phyloP scores from a whole-genome alignment of 2,888 invertebrate genomes.

The Agrochola lychnidis region DNA sequence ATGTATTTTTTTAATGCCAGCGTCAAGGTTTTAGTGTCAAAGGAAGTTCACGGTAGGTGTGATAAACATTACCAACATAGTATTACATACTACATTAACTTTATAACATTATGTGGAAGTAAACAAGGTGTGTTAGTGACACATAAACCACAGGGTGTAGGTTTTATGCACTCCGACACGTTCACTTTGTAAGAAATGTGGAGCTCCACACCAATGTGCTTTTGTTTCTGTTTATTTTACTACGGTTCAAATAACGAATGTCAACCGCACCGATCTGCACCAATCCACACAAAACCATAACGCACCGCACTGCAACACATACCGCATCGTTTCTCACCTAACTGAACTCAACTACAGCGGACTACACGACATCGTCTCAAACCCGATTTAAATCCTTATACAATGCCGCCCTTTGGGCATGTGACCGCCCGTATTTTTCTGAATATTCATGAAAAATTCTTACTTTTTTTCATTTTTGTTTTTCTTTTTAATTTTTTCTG shows the following conservation, averaged over 20 bases:
- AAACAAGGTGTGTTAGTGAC: constrained; percentile 4
- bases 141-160: constrained; percentile 15
- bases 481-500: no score
- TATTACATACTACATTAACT: background rate
- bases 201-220: background rate
- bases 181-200: background rate
- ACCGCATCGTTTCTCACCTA: background rate
- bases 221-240: background rate
- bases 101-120: constrained; percentile 3
- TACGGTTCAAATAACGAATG: background rate
- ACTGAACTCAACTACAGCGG: background rate
- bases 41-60: no score
- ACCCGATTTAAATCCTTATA: background rate
- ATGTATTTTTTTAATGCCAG: no score
- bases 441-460: no score
- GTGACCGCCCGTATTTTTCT: no score
- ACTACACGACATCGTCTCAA: background rate
- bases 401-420: no score
- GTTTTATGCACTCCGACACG: constrained; percentile 19
- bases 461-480: no score
- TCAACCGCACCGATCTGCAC: background rate
- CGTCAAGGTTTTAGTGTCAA: no score
- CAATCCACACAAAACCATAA: background rate
- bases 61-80: background rate
- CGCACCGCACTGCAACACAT: background rate